phyloP scores from a whole-genome alignment of 2,888 invertebrate genomes.

The Synergus japonicus region DNA sequence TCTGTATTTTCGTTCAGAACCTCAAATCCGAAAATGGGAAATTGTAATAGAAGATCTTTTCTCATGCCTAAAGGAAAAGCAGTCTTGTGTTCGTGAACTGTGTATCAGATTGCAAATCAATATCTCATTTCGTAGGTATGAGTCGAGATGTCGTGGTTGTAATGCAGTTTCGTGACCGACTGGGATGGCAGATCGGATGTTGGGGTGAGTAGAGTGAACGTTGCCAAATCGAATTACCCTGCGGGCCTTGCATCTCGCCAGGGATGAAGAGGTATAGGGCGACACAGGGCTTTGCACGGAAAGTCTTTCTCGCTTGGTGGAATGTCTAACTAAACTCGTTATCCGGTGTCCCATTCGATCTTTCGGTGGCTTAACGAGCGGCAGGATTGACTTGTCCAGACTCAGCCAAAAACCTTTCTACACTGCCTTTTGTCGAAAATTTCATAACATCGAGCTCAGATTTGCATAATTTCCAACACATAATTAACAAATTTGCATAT shows the following conservation, averaged over 20 bases:
- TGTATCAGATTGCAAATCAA: conserved; percentile 73
- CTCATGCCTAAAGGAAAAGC: conserved; percentile 9
- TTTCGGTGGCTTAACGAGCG: conserved; percentile 60
- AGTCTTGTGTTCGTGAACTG: conserved; percentile 47
- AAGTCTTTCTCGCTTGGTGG: conserved; percentile 57
- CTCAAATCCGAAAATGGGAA: not conserved
- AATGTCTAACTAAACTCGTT: conserved; percentile 61
- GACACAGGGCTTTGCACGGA: conserved; percentile 53
- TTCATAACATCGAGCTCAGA: conserved; percentile 52
- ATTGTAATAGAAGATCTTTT: conserved; percentile 1
- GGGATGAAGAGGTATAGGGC: conserved; percentile 53
- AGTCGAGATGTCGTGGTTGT: conserved; percentile 69
- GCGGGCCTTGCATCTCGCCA: conserved; percentile 57
- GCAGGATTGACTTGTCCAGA: conserved; percentile 32
- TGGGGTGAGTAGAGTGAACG: conserved; percentile 62
- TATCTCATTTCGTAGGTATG: conserved; percentile 72
- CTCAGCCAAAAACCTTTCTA: not conserved
- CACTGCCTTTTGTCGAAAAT: conserved; percentile 51
- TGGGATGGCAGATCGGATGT: conserved; percentile 59
- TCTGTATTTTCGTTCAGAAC: not conserved
- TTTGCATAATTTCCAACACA: conserved; percentile 68
- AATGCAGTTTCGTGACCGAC: conserved; percentile 68
- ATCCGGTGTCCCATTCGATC: conserved; percentile 61
- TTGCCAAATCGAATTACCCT: conserved; percentile 70
- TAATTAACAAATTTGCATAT: conserved; percentile 69